Conservation (phyloP, 2,113 vertebrate genomes). For the rabbit (Oryctolagus cuniculus) region DNA sequence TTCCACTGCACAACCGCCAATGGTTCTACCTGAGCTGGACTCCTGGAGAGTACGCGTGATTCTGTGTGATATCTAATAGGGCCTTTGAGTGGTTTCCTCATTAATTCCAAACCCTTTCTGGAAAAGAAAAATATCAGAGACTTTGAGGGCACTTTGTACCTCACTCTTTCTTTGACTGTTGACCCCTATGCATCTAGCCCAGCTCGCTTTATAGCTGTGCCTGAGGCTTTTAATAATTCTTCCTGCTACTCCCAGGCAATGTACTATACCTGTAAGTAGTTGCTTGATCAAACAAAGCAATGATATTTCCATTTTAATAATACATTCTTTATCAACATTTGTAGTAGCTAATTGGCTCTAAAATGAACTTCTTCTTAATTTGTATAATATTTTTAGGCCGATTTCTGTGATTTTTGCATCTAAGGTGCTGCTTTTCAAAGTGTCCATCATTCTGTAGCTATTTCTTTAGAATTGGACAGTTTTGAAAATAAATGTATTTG, state of each 20-base stretch:
- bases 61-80: not conserved
- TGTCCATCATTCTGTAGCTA: not conserved
- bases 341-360: conserved; percentile 43
- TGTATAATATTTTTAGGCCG: conserved; percentile 17
- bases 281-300: conserved; percentile 1
- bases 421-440: not conserved
- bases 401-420: not conserved
- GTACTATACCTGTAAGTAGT: conserved; percentile 3
- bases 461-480: conserved; percentile 46
- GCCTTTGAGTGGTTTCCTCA: conserved; percentile 17
- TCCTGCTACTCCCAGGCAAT: not conserved
- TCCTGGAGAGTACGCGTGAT: not conserved
- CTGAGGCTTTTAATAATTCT: not conserved
- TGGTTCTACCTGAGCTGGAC: not conserved
- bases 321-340: conserved; percentile 43
- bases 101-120: conserved; percentile 43
- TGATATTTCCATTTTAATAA: conserved; percentile 9
- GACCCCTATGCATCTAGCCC: not conserved
- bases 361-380: conserved; percentile 62
- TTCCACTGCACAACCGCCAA: not conserved
- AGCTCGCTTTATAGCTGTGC: conserved; percentile 5
- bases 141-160: not conserved
- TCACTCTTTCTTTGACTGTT: conserved; percentile 23
- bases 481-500: conserved; percentile 60
- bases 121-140: conserved; percentile 29